Base-by-base conservation (phyloP, 2,888 invertebrate species). In the Drosophila villosipedis region DNA sequence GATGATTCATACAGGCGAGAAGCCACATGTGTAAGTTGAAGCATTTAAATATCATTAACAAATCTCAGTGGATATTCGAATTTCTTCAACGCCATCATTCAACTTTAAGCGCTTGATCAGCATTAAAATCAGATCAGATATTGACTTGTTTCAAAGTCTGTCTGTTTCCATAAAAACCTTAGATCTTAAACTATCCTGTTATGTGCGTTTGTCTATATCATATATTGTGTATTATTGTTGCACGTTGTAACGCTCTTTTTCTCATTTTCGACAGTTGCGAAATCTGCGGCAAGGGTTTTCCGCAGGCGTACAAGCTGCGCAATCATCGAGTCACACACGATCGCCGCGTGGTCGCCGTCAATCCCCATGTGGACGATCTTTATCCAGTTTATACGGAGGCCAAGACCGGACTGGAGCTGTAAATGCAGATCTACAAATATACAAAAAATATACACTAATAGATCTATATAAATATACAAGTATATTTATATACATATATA, bases 1-100 rank as follows among this genome's bases (percentile, higher is more conserved):
- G 74, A 91, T 93, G 90, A 93, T 92, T 31, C 93, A 93, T 61
- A 93, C 93, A 3, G 93, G 93, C 22, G 93, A 93, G 70, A 93
- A 93, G 68, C 92, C 92, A 0, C 90, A 90, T 69, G 92, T 91
- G 92, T 92, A 92, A 89, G 92, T 84, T 63, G 19, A 10, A 16
- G 12, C 4, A 55, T 39, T 37, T 1, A 4, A 19, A 47, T 16
- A 16, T 9, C 16, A 16, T 25, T 4, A 25, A 16, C 25, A 25
- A 54, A 35, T 22, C 19, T 30, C 10, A 10, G 16, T 16, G 16
- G 9, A 49, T 4, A 28, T 49, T 9, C 1, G 22, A 43, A 30
- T 4, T 30, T 50, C 10, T 5, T 30, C 19, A 19, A 10, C 19
- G 19, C 7, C 5, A 4, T 4, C 14, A 3, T 22, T 43, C 14